A percentile compares a stretch with the other conserved stretches of the same genome.
Evolutionary conservation across 2,113 vertebrate species (phyloP).

Genomic region (Grallaria varia): DNA sequence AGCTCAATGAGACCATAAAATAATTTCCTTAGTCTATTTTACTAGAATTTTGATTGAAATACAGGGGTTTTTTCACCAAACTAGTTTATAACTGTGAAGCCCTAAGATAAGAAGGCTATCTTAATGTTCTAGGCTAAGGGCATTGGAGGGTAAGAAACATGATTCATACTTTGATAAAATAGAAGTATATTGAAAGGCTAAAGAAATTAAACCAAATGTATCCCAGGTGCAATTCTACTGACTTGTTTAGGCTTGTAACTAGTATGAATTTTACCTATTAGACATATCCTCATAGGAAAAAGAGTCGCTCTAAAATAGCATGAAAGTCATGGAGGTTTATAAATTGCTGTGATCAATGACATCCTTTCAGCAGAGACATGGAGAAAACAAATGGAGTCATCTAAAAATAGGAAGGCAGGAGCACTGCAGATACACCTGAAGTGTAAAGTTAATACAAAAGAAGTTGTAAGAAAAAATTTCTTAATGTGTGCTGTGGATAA

Average conservation of each 20-base stretch:
- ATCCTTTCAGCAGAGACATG: neutral
- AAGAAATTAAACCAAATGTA: conserved; percentile 28
- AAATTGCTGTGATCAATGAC: neutral
- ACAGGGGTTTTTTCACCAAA: neutral
- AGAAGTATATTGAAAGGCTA: conserved; percentile 9
- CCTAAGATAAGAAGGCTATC: neutral
- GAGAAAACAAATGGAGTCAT: neutral
- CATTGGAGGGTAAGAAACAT: neutral
- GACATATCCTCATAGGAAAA: neutral
- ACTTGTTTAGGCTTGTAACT: conserved; percentile 20
- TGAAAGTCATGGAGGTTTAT: neutral
- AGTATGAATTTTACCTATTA: conserved; percentile 6
- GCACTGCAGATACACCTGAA: neutral
- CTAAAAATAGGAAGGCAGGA: neutral
- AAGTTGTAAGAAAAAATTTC: neutral
- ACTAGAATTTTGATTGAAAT: neutral
- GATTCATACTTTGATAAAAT: conserved; percentile 35
- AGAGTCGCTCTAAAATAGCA: neutral
- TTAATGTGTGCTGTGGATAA: neutral
- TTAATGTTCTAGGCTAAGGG: neutral
- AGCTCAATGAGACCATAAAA: neutral
- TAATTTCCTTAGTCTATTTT: neutral
- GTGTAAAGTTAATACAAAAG: neutral
- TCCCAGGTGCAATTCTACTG: neutral
- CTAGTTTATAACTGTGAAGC: neutral